Conservation (phyloP, 2,888 invertebrate species). For the Boloria euphrosyne region DNA sequence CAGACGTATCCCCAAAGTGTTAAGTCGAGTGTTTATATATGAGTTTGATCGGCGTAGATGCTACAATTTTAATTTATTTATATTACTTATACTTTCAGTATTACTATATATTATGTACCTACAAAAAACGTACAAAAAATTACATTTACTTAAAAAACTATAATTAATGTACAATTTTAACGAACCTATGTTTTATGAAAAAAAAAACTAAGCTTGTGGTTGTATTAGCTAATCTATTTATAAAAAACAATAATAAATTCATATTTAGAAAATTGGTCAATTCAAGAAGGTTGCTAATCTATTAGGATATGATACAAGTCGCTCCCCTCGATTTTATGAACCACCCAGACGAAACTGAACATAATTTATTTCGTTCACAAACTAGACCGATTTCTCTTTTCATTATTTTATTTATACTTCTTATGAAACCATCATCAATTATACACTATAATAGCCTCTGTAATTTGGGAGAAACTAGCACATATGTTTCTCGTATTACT, state of each 20-base stretch:
- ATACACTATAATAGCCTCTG: slow-evolving; percentile 19
- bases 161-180: too few species aligned
- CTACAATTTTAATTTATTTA: slow-evolving; percentile 10
- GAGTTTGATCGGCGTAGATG: slow-evolving; percentile 36
- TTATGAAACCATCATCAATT: slow-evolving; percentile 28
- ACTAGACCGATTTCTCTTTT: slow-evolving; percentile 29
- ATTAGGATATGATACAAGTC: background rate
- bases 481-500: slow-evolving; percentile 24
- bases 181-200: too few species aligned
- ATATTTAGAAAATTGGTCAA: too few species aligned
- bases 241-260: background rate
- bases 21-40: slow-evolving; percentile 58
- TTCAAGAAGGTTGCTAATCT: background rate
- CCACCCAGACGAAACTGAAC: slow-evolving; percentile 17
- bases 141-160: too few species aligned
- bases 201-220: too few species aligned
- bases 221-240: too few species aligned
- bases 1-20: slow-evolving; percentile 60
- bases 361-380: slow-evolving; percentile 22
- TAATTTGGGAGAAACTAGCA: slow-evolving; percentile 31
- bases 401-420: slow-evolving; percentile 26
- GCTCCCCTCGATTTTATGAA: slow-evolving; percentile 11
- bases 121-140: background rate
- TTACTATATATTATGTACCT: background rate
- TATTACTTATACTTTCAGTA: slow-evolving; percentile 8